phyloP scores from a whole-genome alignment of 2,113 vertebrate species.

The Piprites chloris region DNA sequence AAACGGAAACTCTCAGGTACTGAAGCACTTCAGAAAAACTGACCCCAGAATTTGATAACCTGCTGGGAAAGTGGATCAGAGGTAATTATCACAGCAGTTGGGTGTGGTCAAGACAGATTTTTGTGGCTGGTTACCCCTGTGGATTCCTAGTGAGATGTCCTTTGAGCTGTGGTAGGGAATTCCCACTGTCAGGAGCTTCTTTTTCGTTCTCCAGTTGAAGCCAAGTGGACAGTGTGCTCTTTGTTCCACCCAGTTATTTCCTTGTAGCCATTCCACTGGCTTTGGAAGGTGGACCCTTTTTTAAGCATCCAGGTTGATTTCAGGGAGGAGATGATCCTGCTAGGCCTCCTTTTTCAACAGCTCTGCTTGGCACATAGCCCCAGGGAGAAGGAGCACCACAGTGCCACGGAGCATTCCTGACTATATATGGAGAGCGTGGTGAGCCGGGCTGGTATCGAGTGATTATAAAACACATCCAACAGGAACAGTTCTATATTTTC shows the following conservation, averaged over 20 bases:
- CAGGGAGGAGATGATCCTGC: neutral
- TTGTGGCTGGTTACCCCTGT: neutral
- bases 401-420: slow-evolving; percentile 28
- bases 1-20: neutral
- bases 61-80: neutral
- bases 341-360: neutral
- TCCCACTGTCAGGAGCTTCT: neutral
- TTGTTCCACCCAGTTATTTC: neutral
- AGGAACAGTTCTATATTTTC: neutral
- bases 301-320: neutral
- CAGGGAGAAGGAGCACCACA: neutral
- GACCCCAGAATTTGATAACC: neutral
- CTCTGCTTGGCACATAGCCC: neutral
- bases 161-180: neutral
- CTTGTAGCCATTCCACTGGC: neutral
- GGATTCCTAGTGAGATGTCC: neutral
- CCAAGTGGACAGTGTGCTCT: neutral
- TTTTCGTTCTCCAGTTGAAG: rapidly evolving
- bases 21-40: neutral
- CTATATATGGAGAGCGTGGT: slow-evolving; percentile 33
- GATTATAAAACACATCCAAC: neutral
- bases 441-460: neutral
- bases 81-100: neutral
- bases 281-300: neutral
- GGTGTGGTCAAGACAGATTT: neutral